These are phyloP conservation scores for Podarcis cretensis DNA, from an alignment of 2,113 vertebrate genomes.

Conservation along the genomic window DNA sequence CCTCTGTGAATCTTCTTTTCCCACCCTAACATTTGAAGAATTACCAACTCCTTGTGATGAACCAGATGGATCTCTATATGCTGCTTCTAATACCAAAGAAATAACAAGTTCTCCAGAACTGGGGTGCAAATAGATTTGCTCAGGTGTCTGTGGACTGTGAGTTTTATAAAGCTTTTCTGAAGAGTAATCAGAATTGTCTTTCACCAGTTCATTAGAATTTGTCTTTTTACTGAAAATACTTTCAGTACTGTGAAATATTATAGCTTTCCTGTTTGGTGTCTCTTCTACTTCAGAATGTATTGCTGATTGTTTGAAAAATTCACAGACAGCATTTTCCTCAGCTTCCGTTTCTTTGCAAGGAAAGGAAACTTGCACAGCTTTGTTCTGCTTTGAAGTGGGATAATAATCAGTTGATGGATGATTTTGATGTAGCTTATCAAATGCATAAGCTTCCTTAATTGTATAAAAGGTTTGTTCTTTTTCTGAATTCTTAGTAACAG, in stretches of 20 bases:
- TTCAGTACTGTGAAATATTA: background rate
- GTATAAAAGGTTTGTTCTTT: background rate
- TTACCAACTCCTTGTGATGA: background rate
- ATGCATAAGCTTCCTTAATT: background rate
- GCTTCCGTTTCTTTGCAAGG: background rate
- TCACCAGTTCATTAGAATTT: background rate
- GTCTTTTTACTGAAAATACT: background rate
- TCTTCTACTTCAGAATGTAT: background rate
- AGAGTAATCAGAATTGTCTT: background rate
- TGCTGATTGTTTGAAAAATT: background rate
- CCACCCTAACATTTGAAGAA: background rate
- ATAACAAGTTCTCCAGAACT: background rate
- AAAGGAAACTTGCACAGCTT: slow-evolving; percentile 19
- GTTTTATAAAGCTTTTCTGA: background rate
- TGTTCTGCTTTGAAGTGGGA: background rate
- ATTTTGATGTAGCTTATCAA: background rate
- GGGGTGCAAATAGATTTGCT: background rate
- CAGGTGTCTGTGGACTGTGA: background rate
- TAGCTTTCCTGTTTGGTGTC: background rate
- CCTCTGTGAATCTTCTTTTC: background rate
- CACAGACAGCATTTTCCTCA: background rate
- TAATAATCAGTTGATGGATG: background rate
- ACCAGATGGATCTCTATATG: background rate
- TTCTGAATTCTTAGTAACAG: background rate
- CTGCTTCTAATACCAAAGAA: background rate